These are phyloP conservation scores for Aphodius sticticus DNA, from an alignment of 2,888 invertebrate genomes.

Conservation along the genomic window DNA sequence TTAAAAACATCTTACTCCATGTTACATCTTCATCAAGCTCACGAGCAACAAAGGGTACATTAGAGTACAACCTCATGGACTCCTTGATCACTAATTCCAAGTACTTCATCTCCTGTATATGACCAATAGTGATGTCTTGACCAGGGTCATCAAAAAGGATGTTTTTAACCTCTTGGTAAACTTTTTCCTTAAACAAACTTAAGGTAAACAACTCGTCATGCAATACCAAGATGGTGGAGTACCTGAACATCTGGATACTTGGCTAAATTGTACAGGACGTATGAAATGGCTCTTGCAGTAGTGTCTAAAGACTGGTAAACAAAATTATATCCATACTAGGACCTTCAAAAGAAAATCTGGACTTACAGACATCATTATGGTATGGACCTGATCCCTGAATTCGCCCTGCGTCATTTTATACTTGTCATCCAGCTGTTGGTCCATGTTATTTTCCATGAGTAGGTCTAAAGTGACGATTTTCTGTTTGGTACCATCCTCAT, in stretches of 20 bases:
- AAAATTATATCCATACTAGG: no score
- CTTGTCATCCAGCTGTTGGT: neutral
- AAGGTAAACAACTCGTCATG: neutral
- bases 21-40: neutral
- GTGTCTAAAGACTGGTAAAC: neutral
- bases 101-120: neutral
- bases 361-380: slow-evolving; percentile 55
- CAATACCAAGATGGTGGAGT: neutral
- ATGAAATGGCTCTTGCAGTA: neutral
- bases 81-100: neutral
- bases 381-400: slow-evolving; percentile 63
- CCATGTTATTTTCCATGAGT: slow-evolving; percentile 24
- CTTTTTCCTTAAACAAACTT: neutral
- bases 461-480: slow-evolving; percentile 34
- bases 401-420: slow-evolving; percentile 38
- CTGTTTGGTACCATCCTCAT: slow-evolving; percentile 27
- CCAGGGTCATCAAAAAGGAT: neutral
- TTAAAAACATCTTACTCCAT: neutral
- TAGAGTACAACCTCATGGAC: neutral
- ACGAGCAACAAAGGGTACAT: neutral
- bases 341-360: neutral
- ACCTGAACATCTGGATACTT: neutral
- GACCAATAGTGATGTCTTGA: neutral
- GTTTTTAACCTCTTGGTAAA: neutral
- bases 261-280: neutral